These are phyloP conservation scores for Drosophila prolongata DNA, from an alignment of 2,888 invertebrate genomes.

Conservation along the genomic window DNA sequence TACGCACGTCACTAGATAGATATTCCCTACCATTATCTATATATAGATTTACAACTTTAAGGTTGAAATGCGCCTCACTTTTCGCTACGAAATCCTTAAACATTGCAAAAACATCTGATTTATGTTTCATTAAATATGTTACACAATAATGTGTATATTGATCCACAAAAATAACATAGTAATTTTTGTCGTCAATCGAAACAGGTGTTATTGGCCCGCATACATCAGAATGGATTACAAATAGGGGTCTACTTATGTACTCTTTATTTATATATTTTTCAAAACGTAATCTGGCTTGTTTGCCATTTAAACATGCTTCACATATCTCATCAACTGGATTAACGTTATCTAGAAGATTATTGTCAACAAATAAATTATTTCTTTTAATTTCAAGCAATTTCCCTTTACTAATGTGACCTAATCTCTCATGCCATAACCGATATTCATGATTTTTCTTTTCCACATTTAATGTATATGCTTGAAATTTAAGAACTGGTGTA, in stretches of 20 bases:
- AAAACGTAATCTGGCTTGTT: slow-evolving; percentile 6
- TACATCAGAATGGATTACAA: slow-evolving; percentile 6
- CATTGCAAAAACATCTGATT: slow-evolving; percentile 13
- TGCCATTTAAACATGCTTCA: slow-evolving; percentile 8
- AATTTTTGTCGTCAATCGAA: no score
- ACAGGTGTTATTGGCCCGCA: no score
- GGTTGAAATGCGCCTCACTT: background rate
- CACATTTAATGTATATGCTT: no score
- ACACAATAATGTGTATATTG: slow-evolving; percentile 4
- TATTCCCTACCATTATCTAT: slow-evolving; percentile 12
- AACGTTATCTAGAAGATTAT: slow-evolving; percentile 6
- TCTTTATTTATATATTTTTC: background rate
- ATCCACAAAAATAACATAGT: background rate
- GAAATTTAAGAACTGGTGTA: no score
- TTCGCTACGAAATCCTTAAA: slow-evolving; percentile 13
- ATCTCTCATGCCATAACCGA: no score
- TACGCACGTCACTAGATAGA: background rate
- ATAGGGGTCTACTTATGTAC: background rate
- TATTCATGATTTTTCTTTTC: no score
- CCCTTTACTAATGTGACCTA: no score
- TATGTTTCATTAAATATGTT: slow-evolving; percentile 4
- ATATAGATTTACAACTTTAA: slow-evolving; percentile 2
- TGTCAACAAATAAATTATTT: slow-evolving; percentile 3
- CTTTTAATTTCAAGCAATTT: no score
- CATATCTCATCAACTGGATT: slow-evolving; percentile 2